These are phyloP conservation scores for Drosophila pectinifera DNA, from an alignment of 1,140 invertebrate genomes.

Conservation along the genomic window DNA sequence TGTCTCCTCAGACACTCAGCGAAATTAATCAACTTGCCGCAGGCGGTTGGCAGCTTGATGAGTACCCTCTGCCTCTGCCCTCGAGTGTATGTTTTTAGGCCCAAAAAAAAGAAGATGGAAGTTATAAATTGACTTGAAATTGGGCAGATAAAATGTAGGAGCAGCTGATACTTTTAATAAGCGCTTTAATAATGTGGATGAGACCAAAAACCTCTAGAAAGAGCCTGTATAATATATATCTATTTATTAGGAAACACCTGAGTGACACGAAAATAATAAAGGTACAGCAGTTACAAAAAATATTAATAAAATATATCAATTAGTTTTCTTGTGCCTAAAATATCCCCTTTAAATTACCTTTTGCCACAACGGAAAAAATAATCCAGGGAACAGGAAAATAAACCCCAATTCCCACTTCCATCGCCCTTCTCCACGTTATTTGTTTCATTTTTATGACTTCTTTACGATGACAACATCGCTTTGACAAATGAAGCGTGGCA, in stretches of 20 bases:
- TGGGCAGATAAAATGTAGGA: not conserved
- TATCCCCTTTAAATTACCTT: not conserved
- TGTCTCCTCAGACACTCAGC: slow-evolving; percentile 37
- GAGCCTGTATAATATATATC: too few species aligned
- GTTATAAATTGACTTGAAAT: slow-evolving; percentile 22
- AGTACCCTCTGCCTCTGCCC: not conserved
- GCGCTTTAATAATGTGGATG: slow-evolving; percentile 1
- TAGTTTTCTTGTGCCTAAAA: too few species aligned
- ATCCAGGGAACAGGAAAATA: not conserved
- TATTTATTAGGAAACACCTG: too few species aligned
- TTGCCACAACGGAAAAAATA: not conserved
- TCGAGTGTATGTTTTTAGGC: not conserved
- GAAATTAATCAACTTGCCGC: slow-evolving; percentile 49
- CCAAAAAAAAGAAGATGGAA: slow-evolving; percentile 14
- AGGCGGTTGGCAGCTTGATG: slow-evolving; percentile 15
- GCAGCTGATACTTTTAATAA: not conserved
- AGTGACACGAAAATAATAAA: not conserved
- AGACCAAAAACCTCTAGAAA: too few species aligned
- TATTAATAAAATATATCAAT: too few species aligned
- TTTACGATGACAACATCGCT: slow-evolving; percentile 66
- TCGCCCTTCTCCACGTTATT: slow-evolving; percentile 1
- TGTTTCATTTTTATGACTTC: slow-evolving; percentile 57
- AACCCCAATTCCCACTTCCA: not conserved
- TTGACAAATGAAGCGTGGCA: slow-evolving; percentile 47
- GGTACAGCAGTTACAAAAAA: not conserved